Percentiles rank a stretch among this genome's conserved stretches.
phyloP scores from a whole-genome alignment of 2,888 invertebrate species.

The Laothoe populi region DNA sequence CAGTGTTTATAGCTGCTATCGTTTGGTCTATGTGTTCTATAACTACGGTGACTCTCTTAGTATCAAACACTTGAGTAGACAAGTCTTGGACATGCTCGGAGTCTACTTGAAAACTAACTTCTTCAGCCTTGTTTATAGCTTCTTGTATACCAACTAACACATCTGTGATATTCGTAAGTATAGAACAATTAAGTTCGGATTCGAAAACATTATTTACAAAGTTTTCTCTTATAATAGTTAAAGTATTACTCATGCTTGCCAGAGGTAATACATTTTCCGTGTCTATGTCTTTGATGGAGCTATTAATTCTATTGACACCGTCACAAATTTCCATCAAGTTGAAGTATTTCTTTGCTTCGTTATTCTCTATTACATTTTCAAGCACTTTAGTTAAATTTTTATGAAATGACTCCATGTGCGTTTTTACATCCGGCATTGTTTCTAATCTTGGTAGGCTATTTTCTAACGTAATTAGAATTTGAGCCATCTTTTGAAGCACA shows the following conservation, averaged over 20 bases:
- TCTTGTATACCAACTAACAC: conserved; percentile 61
- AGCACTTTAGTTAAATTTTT: conserved; percentile 83
- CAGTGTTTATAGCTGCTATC: conserved; percentile 62
- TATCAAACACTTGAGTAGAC: conserved; percentile 37
- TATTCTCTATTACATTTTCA: conserved; percentile 83
- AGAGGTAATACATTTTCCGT: conserved; percentile 57
- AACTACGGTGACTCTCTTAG: conserved; percentile 55
- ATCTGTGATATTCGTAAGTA: conserved; percentile 62
- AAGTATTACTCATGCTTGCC: conserved; percentile 65
- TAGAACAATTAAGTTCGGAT: conserved; percentile 61
- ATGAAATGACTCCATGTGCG: conserved; percentile 67
- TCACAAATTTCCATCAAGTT: conserved; percentile 70
- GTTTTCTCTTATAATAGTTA: conserved; percentile 64
- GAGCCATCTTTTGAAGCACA: conserved; percentile 75
- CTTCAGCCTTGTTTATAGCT: conserved; percentile 63
- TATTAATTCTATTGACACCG: conserved; percentile 65
- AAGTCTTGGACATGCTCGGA: conserved; percentile 63
- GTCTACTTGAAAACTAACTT: conserved; percentile 56
- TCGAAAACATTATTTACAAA: conserved; percentile 64
- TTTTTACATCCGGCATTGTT: conserved; percentile 55
- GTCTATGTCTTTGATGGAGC: conserved; percentile 62
- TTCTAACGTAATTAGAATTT: conserved; percentile 72
- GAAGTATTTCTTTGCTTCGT: conserved; percentile 72
- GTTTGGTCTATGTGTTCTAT: conserved; percentile 69
- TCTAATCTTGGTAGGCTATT: conserved; percentile 67